These are phyloP conservation scores for Harlomillsia oculata DNA, from an alignment of 1,140 invertebrate genomes.

Conservation along the genomic window DNA sequence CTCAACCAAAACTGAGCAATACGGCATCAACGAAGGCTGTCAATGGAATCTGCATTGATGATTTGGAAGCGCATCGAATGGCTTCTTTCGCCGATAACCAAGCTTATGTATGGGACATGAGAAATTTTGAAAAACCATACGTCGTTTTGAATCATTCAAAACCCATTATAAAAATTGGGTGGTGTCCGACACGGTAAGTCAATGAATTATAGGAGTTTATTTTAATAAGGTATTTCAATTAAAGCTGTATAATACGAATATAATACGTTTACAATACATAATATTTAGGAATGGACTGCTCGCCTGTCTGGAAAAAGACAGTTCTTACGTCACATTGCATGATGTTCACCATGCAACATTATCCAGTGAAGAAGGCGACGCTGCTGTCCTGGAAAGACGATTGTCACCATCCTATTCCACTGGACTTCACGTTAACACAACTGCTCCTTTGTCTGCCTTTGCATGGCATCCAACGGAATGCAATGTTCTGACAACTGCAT, in stretches of 20 bases:
- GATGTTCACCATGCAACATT: constrained; percentile 66
- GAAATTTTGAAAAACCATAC: constrained; percentile 76
- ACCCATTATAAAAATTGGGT: constrained; percentile 53
- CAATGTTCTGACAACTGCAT: constrained; percentile 61
- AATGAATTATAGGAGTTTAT: background rate
- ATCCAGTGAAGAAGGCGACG: constrained; percentile 60
- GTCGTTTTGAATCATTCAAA: constrained; percentile 58
- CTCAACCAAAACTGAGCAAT: constrained; percentile 54
- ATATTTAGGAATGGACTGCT: constrained; percentile 65
- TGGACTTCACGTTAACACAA: background rate
- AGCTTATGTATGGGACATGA: constrained; percentile 75
- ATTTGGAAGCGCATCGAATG: constrained; percentile 62
- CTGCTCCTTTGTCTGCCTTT: constrained; percentile 53
- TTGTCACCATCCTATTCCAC: constrained; percentile 31
- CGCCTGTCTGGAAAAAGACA: constrained; percentile 62
- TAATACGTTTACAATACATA: constrained; percentile 28
- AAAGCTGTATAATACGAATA: background rate
- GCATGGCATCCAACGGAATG: constrained; percentile 71
- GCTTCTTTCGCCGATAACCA: constrained; percentile 72
- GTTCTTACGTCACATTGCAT: constrained; percentile 56
- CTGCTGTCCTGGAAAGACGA: constrained; percentile 61
- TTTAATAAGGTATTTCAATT: constrained; percentile 5
- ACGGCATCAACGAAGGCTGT: constrained; percentile 71
- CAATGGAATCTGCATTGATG: constrained; percentile 66
- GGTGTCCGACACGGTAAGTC: constrained; percentile 68